Conservation (phyloP, 2,113 vertebrate genomes). For the Passer montanus region DNA sequence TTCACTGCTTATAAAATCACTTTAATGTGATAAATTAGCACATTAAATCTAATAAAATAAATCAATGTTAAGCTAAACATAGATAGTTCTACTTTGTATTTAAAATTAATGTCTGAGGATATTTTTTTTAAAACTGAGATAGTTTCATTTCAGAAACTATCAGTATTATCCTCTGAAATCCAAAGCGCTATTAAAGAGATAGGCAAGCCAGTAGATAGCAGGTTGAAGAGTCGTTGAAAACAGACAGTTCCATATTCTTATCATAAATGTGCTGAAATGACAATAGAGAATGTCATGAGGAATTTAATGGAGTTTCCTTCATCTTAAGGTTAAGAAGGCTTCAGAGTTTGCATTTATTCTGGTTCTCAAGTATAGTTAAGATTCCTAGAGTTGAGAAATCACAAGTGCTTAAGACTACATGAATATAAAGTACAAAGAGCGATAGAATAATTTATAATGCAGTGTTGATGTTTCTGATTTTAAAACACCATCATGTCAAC, state of each 20-base stretch:
- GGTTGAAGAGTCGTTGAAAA: neutral
- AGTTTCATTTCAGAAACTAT: slow-evolving; percentile 28
- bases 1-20: neutral
- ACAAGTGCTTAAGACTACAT: slow-evolving; percentile 30
- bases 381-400: slow-evolving; percentile 18
- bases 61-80: neutral
- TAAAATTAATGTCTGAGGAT: slow-evolving; percentile 2
- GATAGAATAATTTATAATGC: slow-evolving; percentile 45
- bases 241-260: neutral
- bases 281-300: neutral
- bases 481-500: slow-evolving; percentile 1
- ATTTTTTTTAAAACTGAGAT: neutral
- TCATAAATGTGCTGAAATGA: slow-evolving; percentile 44
- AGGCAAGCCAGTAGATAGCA: neutral
- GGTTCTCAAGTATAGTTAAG: slow-evolving; percentile 25
- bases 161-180: slow-evolving; percentile 15
- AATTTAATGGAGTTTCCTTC: slow-evolving; percentile 60
- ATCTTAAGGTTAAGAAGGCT: slow-evolving; percentile 13
- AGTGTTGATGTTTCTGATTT: slow-evolving; percentile 35
- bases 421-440: neutral
- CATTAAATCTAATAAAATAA: neutral
- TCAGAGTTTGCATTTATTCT: slow-evolving; percentile 37
- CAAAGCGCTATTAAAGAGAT: slow-evolving; percentile 5
- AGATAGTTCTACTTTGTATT: neutral
- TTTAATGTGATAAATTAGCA: neutral